These are phyloP conservation scores for Ginglymostoma cirratum DNA, from an alignment of 2,113 vertebrate species.

Conservation along the genomic window DNA sequence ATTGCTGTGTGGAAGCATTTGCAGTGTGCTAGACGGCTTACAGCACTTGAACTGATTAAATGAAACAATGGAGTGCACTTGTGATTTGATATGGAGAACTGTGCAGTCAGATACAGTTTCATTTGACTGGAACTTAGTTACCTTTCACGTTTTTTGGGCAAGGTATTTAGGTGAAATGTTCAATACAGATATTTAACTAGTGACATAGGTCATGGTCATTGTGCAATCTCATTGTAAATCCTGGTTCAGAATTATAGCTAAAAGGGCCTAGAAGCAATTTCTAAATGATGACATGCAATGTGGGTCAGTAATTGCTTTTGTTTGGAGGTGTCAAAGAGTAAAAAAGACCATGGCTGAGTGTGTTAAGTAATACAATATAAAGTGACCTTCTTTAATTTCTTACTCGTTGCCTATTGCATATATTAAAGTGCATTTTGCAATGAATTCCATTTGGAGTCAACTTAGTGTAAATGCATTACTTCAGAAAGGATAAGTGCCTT, in stretches of 20 bases:
- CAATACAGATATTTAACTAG: neutral
- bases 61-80: neutral
- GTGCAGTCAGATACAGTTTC: neutral
- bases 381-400: neutral
- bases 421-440: neutral
- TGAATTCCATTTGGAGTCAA: neutral
- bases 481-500: neutral
- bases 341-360: neutral
- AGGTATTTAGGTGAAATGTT: neutral
- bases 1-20: neutral
- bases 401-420: neutral
- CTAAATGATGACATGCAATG: neutral
- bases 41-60: neutral
- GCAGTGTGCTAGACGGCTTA: neutral
- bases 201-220: neutral
- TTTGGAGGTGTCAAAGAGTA: neutral
- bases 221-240: neutral
- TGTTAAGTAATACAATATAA: neutral
- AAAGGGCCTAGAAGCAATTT: neutral
- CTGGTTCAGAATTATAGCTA: neutral
- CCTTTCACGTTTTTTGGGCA: neutral
- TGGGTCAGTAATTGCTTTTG: neutral
- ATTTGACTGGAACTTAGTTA: neutral
- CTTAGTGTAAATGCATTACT: neutral
- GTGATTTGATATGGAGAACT: neutral